Base-by-base conservation (phyloP, 1,140 invertebrate species). In the Aphis craccivora region DNA sequence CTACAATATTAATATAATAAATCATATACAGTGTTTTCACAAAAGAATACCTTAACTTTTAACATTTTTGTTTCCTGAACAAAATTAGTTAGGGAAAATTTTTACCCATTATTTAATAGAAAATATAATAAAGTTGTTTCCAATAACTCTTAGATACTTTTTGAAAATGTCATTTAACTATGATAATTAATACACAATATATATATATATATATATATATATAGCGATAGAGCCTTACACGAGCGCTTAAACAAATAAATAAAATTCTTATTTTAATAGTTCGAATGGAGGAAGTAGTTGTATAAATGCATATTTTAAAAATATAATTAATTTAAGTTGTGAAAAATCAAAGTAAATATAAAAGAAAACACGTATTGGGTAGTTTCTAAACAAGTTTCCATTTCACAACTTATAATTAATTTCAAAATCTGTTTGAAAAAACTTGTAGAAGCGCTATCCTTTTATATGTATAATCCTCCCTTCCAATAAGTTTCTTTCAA, bases 401-500 rank as follows among this genome's bases (percentile, higher is more conserved):
- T 45, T 48, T 22, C 35, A 5, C 23, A 67, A 90, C 23, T 60
- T 90, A 35, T 90, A 90, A 90, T 90, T 90, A 60, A 90, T 90
- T 90, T 67, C 88, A n/a, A 55, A 87, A 89, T 55, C 53, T 43
- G 89, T 90, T 55, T 40, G 35, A 55, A 43, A 90, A 90, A 60
- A 67, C 37, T 40, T 40, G 55, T 5, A 43, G 37, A 43, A 90
- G 14, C 18, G 23, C 22, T 48, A 60, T 90, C 53, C 51, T 89
- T 89, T 53, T 55, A 20, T 22, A 55, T 45, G 45, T 25, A 35
- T 89, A 89, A 55, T 89, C n/a, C 37, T 90, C 89, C 37, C 53
- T 30, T 20, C n/a, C 37, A n/a, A 43, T 67, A 90, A 90, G 53
- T 90, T 90, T 90, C 37, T 60, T 90, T 90, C 91, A n/a, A 55